Evolutionary conservation across 2,888 invertebrate species (phyloP).

Genomic region (Eumacrocentrus americanus): DNA sequence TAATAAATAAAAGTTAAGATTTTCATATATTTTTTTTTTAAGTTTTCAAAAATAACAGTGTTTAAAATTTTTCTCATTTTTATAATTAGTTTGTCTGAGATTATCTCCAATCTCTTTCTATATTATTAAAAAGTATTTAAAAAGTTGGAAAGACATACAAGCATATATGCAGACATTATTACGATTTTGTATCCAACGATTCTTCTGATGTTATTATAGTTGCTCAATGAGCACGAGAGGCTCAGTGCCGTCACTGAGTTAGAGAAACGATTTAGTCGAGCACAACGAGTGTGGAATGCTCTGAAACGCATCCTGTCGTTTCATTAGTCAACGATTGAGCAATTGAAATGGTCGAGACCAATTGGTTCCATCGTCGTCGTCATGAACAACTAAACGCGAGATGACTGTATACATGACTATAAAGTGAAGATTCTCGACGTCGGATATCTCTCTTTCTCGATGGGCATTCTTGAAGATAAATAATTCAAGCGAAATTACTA

Average conservation of each 20-base stretch:
- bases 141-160: too few species aligned
- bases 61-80: too few species aligned
- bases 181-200: background rate
- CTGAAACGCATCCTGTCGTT: slow-evolving; percentile 23
- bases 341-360: slow-evolving; percentile 30
- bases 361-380: slow-evolving; percentile 10
- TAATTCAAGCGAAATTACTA: too few species aligned
- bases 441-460: too few species aligned
- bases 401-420: background rate
- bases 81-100: too few species aligned
- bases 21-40: too few species aligned
- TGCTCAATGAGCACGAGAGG: background rate
- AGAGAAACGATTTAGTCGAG: background rate
- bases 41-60: too few species aligned
- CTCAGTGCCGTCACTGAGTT: background rate
- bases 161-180: too few species aligned
- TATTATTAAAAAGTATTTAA: too few species aligned
- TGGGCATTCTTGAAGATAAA: too few species aligned
- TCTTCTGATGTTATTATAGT: background rate
- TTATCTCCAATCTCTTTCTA: too few species aligned
- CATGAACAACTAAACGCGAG: too few species aligned
- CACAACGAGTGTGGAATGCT: slow-evolving; percentile 21
- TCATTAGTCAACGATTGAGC: slow-evolving; percentile 27
- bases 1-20: background rate
- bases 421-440: background rate